Conservation (phyloP, 2,113 vertebrate genomes). For the Muntiacus muntjak region DNA sequence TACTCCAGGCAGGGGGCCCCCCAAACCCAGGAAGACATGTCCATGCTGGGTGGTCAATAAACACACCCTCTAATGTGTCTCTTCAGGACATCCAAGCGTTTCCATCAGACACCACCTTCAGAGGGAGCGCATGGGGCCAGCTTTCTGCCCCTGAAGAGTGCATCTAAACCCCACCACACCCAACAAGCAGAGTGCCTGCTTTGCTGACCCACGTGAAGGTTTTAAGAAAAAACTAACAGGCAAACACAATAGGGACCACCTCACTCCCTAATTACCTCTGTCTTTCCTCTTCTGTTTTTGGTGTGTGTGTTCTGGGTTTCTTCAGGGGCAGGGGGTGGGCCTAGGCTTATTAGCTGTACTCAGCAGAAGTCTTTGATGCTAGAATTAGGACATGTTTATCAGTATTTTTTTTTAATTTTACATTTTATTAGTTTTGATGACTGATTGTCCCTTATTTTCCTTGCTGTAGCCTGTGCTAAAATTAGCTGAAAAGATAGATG, state of each 20-base stretch:
- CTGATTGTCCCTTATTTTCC: conserved; percentile 24
- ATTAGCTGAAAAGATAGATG: conserved; percentile 39
- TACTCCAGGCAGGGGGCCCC: neutral
- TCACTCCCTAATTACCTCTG: neutral
- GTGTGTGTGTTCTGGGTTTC: neutral
- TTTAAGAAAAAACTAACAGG: neutral
- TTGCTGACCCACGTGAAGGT: neutral
- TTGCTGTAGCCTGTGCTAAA: conserved; percentile 50
- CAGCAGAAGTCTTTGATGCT: conserved; percentile 2
- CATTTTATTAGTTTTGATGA: conserved; percentile 6
- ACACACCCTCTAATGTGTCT: neutral
- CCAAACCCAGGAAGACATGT: neutral
- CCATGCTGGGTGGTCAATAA: neutral
- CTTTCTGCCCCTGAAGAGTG: neutral
- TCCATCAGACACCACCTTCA: neutral
- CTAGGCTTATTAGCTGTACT: neutral
- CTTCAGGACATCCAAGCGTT: neutral
- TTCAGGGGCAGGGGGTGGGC: neutral
- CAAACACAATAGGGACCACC: neutral
- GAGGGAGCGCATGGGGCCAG: neutral
- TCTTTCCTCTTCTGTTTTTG: no score
- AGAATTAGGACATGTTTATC: neutral
- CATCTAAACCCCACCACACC: neutral
- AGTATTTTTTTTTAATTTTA: neutral
- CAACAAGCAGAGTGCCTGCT: neutral